Conservation (phyloP, 2,888 invertebrate genomes). For the Achlya flavicornis region DNA sequence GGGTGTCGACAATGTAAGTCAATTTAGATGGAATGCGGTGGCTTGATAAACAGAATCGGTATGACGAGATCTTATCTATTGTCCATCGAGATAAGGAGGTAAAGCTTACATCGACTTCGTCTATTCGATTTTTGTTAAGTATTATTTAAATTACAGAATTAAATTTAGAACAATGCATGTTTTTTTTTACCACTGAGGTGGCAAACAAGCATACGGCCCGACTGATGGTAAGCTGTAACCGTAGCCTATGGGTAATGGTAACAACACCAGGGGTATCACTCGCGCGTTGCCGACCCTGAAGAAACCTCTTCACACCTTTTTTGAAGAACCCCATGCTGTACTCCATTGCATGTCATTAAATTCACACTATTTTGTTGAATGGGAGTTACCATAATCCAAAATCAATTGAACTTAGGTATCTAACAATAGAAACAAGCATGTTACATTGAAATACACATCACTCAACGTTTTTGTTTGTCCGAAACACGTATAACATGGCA, state of each 20-base stretch:
- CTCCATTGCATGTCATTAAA: too few relatives aligned
- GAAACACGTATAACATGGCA: slow-evolving; percentile 13
- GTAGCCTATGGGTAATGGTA: too few relatives aligned
- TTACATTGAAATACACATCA: slow-evolving; percentile 17
- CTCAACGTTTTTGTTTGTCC: slow-evolving; percentile 24
- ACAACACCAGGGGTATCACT: too few relatives aligned
- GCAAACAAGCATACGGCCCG: too few relatives aligned
- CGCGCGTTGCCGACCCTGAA: too few relatives aligned
- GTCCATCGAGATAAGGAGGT: background rate
- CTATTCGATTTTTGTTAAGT: background rate
- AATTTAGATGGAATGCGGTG: background rate
- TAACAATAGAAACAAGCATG: background rate
- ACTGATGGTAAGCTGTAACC: too few relatives aligned
- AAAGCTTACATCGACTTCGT: background rate
- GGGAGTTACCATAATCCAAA: background rate
- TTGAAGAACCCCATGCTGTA: too few relatives aligned
- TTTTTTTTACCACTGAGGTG: too few relatives aligned
- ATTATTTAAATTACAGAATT: background rate
- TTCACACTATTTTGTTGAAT: too few relatives aligned
- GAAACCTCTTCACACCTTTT: too few relatives aligned
- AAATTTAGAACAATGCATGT: too few relatives aligned
- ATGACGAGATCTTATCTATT: background rate
- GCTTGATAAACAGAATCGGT: background rate
- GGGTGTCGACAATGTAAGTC: slow-evolving; percentile 2
- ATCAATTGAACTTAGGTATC: background rate